phyloP scores from a whole-genome alignment of 37 sponge, comb jelly and placozoan genomes.

The Mnemiopsis leidyi region DNA sequence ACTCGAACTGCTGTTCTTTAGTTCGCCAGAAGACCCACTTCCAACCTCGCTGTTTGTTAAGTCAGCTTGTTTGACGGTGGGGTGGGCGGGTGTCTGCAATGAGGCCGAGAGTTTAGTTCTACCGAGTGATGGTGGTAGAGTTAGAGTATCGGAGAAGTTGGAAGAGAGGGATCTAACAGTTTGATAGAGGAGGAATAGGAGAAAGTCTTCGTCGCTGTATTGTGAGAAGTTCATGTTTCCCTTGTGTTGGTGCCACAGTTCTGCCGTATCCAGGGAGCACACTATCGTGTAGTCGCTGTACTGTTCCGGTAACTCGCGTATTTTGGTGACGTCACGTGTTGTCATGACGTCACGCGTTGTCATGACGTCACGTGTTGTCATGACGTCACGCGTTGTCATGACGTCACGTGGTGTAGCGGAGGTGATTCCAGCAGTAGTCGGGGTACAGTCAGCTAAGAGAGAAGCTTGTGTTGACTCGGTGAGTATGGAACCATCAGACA shows the following conservation, averaged over 20 bases:
- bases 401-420: conserved; percentile 32
- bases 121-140: background rate
- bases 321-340: background rate
- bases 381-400: conserved; percentile 47
- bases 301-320: background rate
- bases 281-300: background rate
- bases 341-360: conserved; percentile 27
- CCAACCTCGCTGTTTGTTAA: background rate
- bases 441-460: background rate
- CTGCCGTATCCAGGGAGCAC: background rate
- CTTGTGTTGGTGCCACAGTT: conserved; percentile 31
- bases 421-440: no score
- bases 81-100: background rate
- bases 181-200: conserved; percentile 33
- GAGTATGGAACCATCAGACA: background rate
- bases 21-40: background rate
- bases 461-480: background rate
- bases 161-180: background rate
- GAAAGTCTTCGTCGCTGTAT: background rate
- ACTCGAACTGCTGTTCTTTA: background rate
- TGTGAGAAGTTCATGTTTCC: background rate
- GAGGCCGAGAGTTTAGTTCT: background rate
- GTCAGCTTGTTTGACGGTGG: background rate
- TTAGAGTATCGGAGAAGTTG: background rate
- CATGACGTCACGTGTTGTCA: conserved; percentile 21